phyloP scores from a whole-genome alignment of 2,113 vertebrate species.

The Podarcis muralis region DNA sequence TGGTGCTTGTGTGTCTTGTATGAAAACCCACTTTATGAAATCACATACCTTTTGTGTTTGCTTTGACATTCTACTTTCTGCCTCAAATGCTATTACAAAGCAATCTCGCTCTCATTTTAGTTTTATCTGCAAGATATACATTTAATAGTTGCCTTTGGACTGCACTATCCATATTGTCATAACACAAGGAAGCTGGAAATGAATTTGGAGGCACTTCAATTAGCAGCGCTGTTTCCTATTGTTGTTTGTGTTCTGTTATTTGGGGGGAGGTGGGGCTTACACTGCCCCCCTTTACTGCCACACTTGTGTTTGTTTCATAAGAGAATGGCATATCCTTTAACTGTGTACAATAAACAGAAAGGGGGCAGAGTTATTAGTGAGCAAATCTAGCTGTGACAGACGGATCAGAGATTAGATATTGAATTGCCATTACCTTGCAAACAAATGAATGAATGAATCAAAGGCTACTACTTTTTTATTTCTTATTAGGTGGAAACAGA shows the following conservation, averaged over 20 bases:
- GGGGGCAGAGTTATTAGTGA: conserved; percentile 15
- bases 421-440: neutral
- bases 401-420: conserved; percentile 17
- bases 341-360: conserved; percentile 15
- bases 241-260: conserved; percentile 11
- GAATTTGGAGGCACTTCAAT: conserved; percentile 60
- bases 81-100: neutral
- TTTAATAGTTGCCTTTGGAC: conserved; percentile 35
- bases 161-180: conserved; percentile 24
- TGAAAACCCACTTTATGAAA: neutral
- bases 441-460: conserved; percentile 10
- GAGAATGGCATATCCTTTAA: neutral
- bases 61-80: rapidly evolving
- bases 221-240: conserved; percentile 52
- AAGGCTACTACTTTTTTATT: neutral
- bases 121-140: conserved; percentile 38
- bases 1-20: neutral
- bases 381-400: conserved; percentile 24
- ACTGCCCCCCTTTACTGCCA: neutral
- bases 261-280: conserved; percentile 47
- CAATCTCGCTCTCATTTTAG: conserved; percentile 10
- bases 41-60: neutral
- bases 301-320: conserved; percentile 42
- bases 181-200: conserved; percentile 35
- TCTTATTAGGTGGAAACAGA: neutral